Evolutionary conservation across 1,140 invertebrate species (phyloP).

Genomic region (Penaeus japonicus): DNA sequence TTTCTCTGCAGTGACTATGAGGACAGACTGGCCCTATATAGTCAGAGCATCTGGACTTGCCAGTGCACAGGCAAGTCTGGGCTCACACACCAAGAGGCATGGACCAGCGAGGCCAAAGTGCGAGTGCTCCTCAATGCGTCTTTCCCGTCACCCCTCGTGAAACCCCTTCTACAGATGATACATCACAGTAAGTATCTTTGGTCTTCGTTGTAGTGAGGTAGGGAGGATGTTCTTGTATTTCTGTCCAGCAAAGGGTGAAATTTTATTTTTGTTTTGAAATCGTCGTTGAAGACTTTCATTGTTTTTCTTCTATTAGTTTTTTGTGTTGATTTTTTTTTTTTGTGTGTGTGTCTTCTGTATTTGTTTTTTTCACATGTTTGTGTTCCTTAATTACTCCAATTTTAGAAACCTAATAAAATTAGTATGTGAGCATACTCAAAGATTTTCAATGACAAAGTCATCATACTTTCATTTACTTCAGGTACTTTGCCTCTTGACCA

Average conservation of each 20-base stretch:
- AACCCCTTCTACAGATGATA: constrained; percentile 64
- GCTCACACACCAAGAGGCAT: constrained; percentile 66
- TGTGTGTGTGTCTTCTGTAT: no score
- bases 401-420: no score
- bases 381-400: no score
- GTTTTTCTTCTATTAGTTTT: no score
- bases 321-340: no score
- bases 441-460: background rate
- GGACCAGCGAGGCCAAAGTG: constrained; percentile 64
- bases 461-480: constrained; percentile 52
- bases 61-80: constrained; percentile 66
- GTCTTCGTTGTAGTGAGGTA: no score
- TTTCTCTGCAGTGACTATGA: constrained; percentile 59
- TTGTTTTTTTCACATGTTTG: no score
- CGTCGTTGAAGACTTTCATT: no score
- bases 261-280: background rate
- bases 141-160: constrained; percentile 63
- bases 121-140: constrained; percentile 62
- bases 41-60: constrained; percentile 65
- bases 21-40: constrained; percentile 59
- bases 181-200: constrained; percentile 64
- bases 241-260: background rate
- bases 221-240: background rate
- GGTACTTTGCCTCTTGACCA: constrained; percentile 63
- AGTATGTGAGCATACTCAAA: background rate